Evolutionary conservation across 2,888 invertebrate species (phyloP).

Genomic region (Alcis repandata): DNA sequence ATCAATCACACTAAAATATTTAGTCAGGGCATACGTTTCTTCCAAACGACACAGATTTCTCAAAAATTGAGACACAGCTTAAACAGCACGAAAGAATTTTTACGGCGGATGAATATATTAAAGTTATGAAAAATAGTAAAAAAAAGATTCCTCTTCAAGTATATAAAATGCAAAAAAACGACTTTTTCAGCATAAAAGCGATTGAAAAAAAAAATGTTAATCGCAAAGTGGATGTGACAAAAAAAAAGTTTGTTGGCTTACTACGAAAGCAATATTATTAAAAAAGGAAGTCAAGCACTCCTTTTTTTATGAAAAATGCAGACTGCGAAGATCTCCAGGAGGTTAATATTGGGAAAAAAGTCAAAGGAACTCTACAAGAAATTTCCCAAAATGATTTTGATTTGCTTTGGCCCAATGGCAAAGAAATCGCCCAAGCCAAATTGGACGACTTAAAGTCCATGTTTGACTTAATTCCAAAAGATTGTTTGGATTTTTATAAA

Average conservation of each 20-base stretch:
- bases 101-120: too few relatives aligned
- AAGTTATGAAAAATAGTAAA: too few relatives aligned
- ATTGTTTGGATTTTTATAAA: conserved; percentile 19
- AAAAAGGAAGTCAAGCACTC: neutral
- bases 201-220: neutral
- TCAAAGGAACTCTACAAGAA: neutral
- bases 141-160: too few relatives aligned
- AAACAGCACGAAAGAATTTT: too few relatives aligned
- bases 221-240: neutral
- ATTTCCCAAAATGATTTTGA: conserved; percentile 1
- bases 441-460: conserved; percentile 16
- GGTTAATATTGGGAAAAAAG: neutral
- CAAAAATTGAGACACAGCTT: too few relatives aligned
- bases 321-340: neutral
- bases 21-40: too few relatives aligned
- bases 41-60: too few relatives aligned
- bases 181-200: too few relatives aligned
- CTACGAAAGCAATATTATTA: neutral
- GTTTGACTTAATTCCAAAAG: conserved; percentile 17
- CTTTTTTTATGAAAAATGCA: neutral
- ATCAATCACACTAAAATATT: too few relatives aligned
- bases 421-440: neutral
- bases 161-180: too few relatives aligned
- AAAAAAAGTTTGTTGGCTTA: neutral
- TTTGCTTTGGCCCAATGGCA: conserved; percentile 4